Base-by-base conservation (phyloP, 2,888 invertebrate genomes). In the Heterodera filipjevi region DNA sequence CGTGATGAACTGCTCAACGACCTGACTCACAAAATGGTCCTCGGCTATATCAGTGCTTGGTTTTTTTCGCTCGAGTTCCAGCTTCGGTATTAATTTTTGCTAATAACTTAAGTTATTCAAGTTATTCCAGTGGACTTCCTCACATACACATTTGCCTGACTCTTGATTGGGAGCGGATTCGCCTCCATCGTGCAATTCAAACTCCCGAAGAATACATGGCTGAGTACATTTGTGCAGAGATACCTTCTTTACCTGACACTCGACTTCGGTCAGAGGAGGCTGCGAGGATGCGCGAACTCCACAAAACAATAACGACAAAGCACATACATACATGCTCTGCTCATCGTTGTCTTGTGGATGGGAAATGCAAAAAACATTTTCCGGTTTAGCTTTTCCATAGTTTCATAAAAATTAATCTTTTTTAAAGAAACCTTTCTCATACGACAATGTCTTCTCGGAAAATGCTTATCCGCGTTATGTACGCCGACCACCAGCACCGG, bases 161-260 rank as follows among this genome's bases (percentile, higher is more conserved):
- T 6, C n/a, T 70, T 0, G 30, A 70, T 70, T 70, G 71, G 71
- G 71, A 70, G 8, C n/a, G 46, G 6, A 70, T 70, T n/a, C 30
- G 30, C 2, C 27, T 46, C 5, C 22, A 6, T 5, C 6, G 30
- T 0, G 5, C 2, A 3, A 70, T 70, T 70, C 22, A 39, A 3
- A 70, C 71, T 5, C 22, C 22, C 0, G 71, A 70, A 27, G 71
- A 70, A 16, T 70, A 70, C n/a, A 70, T 70, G 71, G 30, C 22
- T 44, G 39, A 70, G n/a, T 70, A 70, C 46, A 70, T 70, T 27
- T 39, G 39, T 70, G 71, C 71, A 1, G 71, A 70, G 10, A 70
- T 70, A n/a, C 71, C 71, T 22, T 1, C 39, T 8, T 0, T 27
- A 2, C 59, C 59, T n/a, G 59, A 14, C 16, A 27, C 3, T 14